These are phyloP conservation scores for Sciurus vulgaris DNA, from an alignment of 2,797 vertebrate species.

Conservation along the genomic window DNA sequence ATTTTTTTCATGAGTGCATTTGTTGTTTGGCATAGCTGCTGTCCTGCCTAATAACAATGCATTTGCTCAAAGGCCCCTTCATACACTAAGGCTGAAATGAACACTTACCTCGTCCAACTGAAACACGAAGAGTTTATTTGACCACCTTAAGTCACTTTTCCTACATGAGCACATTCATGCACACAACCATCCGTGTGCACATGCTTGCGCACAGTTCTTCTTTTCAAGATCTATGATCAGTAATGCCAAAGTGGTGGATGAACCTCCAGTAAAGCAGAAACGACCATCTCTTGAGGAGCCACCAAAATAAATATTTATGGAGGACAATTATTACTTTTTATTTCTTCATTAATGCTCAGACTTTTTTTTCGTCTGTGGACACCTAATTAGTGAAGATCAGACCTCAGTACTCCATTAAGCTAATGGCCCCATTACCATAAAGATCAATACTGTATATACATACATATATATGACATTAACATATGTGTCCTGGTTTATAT, in stretches of 20 bases:
- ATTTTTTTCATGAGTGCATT: not conserved
- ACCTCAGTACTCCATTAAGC: not conserved
- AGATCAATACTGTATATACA: not conserved
- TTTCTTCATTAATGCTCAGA: constrained; percentile 29
- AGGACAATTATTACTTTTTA: not conserved
- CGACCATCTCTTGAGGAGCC: not conserved
- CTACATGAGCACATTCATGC: not conserved
- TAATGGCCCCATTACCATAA: not conserved
- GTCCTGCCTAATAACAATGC: constrained; percentile 27
- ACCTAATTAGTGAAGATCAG: not conserved
- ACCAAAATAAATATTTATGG: constrained; percentile 50
- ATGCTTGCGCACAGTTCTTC: not conserved
- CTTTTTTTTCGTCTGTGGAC: not conserved
- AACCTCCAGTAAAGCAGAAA: constrained; percentile 7
- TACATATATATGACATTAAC: not conserved
- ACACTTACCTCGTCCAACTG: constrained; percentile 4
- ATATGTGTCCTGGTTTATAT: not conserved
- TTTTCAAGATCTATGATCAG: not conserved
- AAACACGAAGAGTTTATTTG: constrained; percentile 42
- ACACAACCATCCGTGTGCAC: not conserved
- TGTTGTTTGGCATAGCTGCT: not conserved
- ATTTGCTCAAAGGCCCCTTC: constrained; percentile 9
- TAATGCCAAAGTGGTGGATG: not conserved
- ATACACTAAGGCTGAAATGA: not conserved
- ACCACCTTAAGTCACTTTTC: constrained; percentile 16